A percentile compares a stretch with the other conserved stretches of the same genome.
Evolutionary conservation across 1,140 invertebrate genomes (phyloP).

Genomic region (Meloidogyne exigua): DNA sequence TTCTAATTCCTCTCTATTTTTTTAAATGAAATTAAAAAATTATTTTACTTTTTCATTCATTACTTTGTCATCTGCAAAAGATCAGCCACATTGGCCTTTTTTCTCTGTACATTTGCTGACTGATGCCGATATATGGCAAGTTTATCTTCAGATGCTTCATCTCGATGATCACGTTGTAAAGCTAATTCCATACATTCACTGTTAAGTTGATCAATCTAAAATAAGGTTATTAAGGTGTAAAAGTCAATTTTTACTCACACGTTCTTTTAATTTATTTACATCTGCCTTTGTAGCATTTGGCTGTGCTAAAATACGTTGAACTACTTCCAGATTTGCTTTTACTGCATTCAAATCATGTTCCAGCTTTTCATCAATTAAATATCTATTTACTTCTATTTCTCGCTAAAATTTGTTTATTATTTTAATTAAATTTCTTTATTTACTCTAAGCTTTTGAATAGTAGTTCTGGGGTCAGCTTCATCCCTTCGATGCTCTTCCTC

Average conservation of each 20-base stretch:
- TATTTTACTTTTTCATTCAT: neutral
- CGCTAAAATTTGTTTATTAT: constrained; percentile 26
- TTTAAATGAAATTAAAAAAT: constrained; percentile 8
- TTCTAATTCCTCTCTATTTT: constrained; percentile 43
- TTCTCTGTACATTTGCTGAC: constrained; percentile 40
- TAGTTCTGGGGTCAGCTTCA: constrained; percentile 30
- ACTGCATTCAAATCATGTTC: constrained; percentile 34
- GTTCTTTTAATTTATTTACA: constrained; percentile 39
- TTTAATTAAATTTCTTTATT: constrained; percentile 7
- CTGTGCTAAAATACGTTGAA: constrained; percentile 47
- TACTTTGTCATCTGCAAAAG: constrained; percentile 38
- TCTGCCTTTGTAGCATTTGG: constrained; percentile 36
- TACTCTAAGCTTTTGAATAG: constrained; percentile 48
- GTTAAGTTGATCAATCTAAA: constrained; percentile 47
- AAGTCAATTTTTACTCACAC: constrained; percentile 7
- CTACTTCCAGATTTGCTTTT: constrained; percentile 40
- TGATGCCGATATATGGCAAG: constrained; percentile 47
- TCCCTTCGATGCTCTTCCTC: constrained; percentile 42
- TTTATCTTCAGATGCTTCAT: constrained; percentile 48
- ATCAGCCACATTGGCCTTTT: constrained; percentile 46
- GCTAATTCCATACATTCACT: constrained; percentile 47
- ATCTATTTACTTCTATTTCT: constrained; percentile 45
- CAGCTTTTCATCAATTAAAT: constrained; percentile 47
- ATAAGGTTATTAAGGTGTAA: neutral
- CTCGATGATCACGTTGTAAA: constrained; percentile 41